phyloP scores from a whole-genome alignment of 2,113 vertebrate genomes.

The Hippoglossus stenolepis region DNA sequence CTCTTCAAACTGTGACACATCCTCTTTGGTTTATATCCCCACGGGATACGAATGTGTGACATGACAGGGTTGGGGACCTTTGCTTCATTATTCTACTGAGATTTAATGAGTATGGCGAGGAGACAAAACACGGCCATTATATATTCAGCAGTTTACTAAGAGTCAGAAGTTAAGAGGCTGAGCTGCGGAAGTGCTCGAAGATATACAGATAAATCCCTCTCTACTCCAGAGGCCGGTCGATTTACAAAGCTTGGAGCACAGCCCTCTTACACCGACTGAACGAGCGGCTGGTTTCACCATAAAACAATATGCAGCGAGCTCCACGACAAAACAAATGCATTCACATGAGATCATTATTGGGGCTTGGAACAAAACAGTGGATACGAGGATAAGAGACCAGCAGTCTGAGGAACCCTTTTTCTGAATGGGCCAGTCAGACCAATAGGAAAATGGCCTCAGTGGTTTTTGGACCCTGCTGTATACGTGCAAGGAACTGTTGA shows the following conservation, averaged over 20 bases:
- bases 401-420: not conserved
- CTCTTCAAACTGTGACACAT: not conserved
- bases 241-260: not conserved
- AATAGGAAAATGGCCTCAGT: too few relatives aligned
- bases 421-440: not conserved
- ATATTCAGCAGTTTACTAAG: not conserved
- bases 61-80: not conserved
- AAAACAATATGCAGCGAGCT: not conserved
- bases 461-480: too few relatives aligned
- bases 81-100: not conserved
- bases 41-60: not conserved
- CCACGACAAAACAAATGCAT: not conserved
- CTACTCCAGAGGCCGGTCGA: not conserved
- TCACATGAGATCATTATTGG: not conserved
- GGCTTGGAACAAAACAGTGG: too few relatives aligned
- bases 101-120: not conserved
- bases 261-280: not conserved
- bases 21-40: not conserved
- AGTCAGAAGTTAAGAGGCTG: not conserved
- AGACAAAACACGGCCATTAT: not conserved
- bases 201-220: not conserved
- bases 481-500: not conserved
- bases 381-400: not conserved
- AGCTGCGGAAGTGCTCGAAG: not conserved
- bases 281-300: not conserved